Base-by-base conservation (phyloP, 2,113 vertebrate species). In the Anas platyrhynchos region DNA sequence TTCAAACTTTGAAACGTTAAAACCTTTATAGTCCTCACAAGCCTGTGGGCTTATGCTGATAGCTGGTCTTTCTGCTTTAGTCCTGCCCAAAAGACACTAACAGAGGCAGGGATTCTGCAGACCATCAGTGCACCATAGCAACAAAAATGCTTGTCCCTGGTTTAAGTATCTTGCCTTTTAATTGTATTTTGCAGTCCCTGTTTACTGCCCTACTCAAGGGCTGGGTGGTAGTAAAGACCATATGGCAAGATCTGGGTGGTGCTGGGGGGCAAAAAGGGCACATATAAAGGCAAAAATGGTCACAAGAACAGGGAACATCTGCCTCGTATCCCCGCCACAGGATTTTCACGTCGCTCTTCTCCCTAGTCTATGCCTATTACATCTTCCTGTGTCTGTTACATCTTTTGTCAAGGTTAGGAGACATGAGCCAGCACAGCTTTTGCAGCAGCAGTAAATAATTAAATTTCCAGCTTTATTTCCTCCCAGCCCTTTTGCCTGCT, bases 11-110 rank as follows among this genome's bases (percentile, higher is more conserved):
- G 61, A 58, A 77, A 31, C 36, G 36, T 31, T 14, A 34, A 34
- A 36, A 44, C 7, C n/a, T 58, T 77, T 65, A 65, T 11, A 55
- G 20, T 32, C 50, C 50, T 73, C 48, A 20, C 34, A 71, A 52
- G 8, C 32, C 36, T 3, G 17, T 7, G 31, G 12, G 41, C 41
- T 69, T 50, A 72, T 61, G 65, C 6, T 0, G 0, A 21, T n/a
- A 27, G 16, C 46, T 82, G 46, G 16, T 44, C 32, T 11, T 48
- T 18, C 50, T 66, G 75, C 67, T 65, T 13, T 32, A 11, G 43
- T 65, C 58, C 38, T 38, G 38, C 44, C 26, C 43, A 59, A 13
- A 15, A 52, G 17, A 29, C 5, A 59, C 27, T 6, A 58, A 48
- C 27, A 73, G 66, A 75, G 38, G 32, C 9, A 36, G 29, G 34